Evolutionary conservation across 2,113 vertebrate species (phyloP), one percentile per base, ranked within the genome.

Genomic region (Oncorhynchus clarkii): DNA sequence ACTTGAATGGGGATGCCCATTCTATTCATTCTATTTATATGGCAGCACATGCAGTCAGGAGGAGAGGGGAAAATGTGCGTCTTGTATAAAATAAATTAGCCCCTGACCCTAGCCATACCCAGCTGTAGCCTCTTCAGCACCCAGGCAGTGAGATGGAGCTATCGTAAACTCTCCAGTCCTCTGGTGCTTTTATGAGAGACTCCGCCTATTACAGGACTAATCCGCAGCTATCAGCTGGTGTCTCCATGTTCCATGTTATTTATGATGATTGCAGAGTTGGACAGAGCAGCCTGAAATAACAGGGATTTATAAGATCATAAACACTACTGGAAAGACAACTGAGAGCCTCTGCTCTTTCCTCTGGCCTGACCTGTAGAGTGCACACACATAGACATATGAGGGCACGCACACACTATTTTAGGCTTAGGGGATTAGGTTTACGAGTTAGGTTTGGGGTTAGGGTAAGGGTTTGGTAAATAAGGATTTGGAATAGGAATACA

Each of bases 201-300:
- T 65, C 26, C 2, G 26, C 31, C 71, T 76, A 45, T 75, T 74
- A 74, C 76, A 71, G n/a, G 67, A 62, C 64, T 26, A 49, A 76
- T 65, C 51, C 62, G n/a, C 54, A 76, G 59, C 73, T 71, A 77
- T 78, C 71, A 72, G 59, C 59, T n/a, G 2, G n/a, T 54, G 59
- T n/a, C 59, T n/a, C 59, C 2, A 22, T 22, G 59, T 16, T 62
- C 59, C 59, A n/a, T 22, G 59, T 62, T n/a, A 62, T 62, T 62
- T n/a, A 62, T 62, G 59, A 7, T 62, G 59, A 62, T 62, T n/a
- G 59, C 2, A 5, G 59, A 62, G n/a, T 24, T n/a, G n/a, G 59
- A 62, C 59, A 8, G 20, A n/a, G 59, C n/a, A 22, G 59, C 54
- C 54, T 57, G 54, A 14, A 57, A 22, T 22, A n/a, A 3, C 20